Base-by-base conservation (phyloP, 2,888 invertebrate species). In the Calameuta filiformis region DNA sequence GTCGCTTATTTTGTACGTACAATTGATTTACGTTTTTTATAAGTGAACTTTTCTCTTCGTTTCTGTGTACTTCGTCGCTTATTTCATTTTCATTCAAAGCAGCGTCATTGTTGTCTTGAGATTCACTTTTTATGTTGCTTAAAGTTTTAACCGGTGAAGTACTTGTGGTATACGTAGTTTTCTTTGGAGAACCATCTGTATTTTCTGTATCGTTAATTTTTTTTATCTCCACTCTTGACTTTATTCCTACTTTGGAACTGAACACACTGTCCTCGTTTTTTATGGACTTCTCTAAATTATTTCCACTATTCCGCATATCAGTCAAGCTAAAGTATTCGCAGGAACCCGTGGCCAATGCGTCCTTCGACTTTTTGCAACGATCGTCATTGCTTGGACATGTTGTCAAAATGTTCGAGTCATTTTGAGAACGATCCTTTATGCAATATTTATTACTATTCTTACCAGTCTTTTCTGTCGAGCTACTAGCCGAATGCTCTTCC, bases 401-500 rank as follows among this genome's bases (percentile, higher is more conserved):
- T 56, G 6, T 9, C 4, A 56, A 56, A 56, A 23, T 23, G 9
- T 56, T 56, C 9, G 23, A 23, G 23, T 56, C 56, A 23, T 56
- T 56, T 56, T 56, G 23, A 56, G 23, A 23, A 2, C 56, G 56
- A 23, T 23, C 23, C 2, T 23, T 9, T 56, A 56, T 56, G 23
- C 56, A 56, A 56, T 56, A 23, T 56, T 56, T 56, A 56, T 56
- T 56, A 56, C 56, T 69, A 40, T 68, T 78, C 73, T 75, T 71
- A 37, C 76, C 75, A 23, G 78, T 83, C 68, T 80, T 82, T 15
- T 87, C 86, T 0, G 81, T 85, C 0, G 85, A 85, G 73, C 85
- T 86, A 34, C 84, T 84, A 1, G 82, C 83, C 31, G 87, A 85
- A n/a, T 87, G 86, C 76, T 89, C 88, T 77, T 90, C 89, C 0